Conservation (phyloP, 92 coral and sea anemone species). For the Epizoanthus illoricatus region DNA sequence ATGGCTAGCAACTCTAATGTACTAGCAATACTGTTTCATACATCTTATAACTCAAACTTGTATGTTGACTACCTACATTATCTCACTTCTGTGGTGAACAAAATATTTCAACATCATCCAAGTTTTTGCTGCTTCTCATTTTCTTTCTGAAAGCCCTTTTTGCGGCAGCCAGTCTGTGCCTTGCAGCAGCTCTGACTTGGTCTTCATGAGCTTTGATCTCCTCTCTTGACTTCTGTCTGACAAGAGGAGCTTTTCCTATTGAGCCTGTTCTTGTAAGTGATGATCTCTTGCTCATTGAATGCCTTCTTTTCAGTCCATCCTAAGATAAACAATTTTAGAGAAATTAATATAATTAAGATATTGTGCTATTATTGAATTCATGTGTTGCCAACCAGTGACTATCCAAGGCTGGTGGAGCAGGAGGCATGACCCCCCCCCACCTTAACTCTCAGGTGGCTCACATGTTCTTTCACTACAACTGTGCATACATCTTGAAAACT, state of each 20-base stretch:
- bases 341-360: not conserved
- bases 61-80: not conserved
- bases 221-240: slow-evolving; percentile 79
- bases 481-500: too few relatives aligned
- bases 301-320: slow-evolving; percentile 46
- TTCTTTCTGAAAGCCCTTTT: slow-evolving; percentile 76
- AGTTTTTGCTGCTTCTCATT: slow-evolving; percentile 66
- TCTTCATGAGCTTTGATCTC: slow-evolving; percentile 74
- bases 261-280: slow-evolving; percentile 85
- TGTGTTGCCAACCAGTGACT: too few relatives aligned
- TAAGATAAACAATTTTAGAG: not conserved
- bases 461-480: too few relatives aligned
- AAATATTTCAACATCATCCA: slow-evolving; percentile 88
- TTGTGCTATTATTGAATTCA: not conserved
- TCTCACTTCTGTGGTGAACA: slow-evolving; percentile 64
- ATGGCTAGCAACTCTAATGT: too few relatives aligned
- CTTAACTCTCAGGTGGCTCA: too few relatives aligned
- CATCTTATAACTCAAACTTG: not conserved
- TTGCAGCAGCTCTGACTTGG: slow-evolving; percentile 83
- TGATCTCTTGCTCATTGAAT: slow-evolving; percentile 61
- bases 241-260: slow-evolving; percentile 70
- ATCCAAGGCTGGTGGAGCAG: too few relatives aligned
- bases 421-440: too few relatives aligned
- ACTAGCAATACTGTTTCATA: not conserved
- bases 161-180: slow-evolving; percentile 89